Evolutionary conservation across 2,113 vertebrate genomes (phyloP).

Genomic region (Eidolon helvum): DNA sequence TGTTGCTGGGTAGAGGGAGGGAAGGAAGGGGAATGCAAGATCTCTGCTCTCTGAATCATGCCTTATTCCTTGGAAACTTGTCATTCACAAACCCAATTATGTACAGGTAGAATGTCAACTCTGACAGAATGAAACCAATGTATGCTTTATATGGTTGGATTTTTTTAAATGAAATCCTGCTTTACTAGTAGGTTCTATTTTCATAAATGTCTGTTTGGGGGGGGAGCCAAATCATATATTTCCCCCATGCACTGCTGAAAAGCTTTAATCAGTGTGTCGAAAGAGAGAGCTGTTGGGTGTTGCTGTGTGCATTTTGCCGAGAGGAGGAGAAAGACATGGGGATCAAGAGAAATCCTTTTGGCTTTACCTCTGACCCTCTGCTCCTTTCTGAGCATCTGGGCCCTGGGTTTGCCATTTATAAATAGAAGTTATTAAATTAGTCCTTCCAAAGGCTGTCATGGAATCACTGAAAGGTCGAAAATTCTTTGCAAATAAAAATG

Average conservation of each 20-base stretch:
- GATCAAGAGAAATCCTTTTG: neutral
- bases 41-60: slow-evolving; percentile 44
- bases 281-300: neutral
- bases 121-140: slow-evolving; percentile 75
- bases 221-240: slow-evolving; percentile 37
- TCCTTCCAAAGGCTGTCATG: neutral
- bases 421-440: slow-evolving; percentile 47
- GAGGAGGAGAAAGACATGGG: neutral
- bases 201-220: slow-evolving; percentile 63
- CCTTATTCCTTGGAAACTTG: slow-evolving; percentile 60
- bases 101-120: slow-evolving; percentile 62
- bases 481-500: slow-evolving; percentile 55
- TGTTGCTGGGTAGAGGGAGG: neutral
- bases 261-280: slow-evolving; percentile 15
- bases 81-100: slow-evolving; percentile 74
- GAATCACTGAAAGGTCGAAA: slow-evolving; percentile 13
- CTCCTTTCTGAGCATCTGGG: neutral
- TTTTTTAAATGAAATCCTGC: slow-evolving; percentile 48
- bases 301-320: neutral
- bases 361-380: neutral
- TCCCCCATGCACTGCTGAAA: neutral
- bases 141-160: neutral
- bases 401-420: neutral
- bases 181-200: slow-evolving; percentile 69
- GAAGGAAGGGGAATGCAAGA: neutral